These are phyloP conservation scores for Trialeurodes vaporariorum DNA, from an alignment of 1,140 invertebrate species.

Conservation along the genomic window DNA sequence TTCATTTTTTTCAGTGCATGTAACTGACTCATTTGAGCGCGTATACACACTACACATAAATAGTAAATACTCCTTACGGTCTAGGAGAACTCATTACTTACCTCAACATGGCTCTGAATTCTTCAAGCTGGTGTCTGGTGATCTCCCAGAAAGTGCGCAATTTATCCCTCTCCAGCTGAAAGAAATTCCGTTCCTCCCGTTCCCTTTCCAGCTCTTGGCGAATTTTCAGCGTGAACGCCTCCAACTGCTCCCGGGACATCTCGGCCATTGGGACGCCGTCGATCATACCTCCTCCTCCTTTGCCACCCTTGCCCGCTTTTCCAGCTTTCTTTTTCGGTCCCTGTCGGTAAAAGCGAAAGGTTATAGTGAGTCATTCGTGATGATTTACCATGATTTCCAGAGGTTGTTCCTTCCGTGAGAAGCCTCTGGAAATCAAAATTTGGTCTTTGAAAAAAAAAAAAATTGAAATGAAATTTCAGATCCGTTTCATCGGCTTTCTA, in stretches of 20 bases:
- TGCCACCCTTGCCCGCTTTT: constrained; percentile 30
- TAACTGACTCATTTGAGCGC: too few relatives aligned
- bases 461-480: too few relatives aligned
- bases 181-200: constrained; percentile 88
- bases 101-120: constrained; percentile 55
- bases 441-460: too few relatives aligned
- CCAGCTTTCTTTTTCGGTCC: constrained; percentile 26
- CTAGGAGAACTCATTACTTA: too few relatives aligned
- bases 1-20: too few relatives aligned
- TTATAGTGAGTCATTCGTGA: too few relatives aligned
- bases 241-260: constrained; percentile 87
- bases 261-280: constrained; percentile 84
- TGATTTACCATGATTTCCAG: too few relatives aligned
- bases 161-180: constrained; percentile 89
- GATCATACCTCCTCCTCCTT: constrained; percentile 47
- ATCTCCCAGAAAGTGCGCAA: constrained; percentile 91
- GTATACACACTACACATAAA: constrained; percentile 19
- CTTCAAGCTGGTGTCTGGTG: constrained; percentile 68
- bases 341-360: constrained; percentile 4
- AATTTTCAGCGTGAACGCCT: constrained; percentile 74
- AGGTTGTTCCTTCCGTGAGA: too few relatives aligned
- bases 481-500: too few relatives aligned
- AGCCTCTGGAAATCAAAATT: too few relatives aligned
- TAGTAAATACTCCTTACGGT: constrained; percentile 22
- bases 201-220: constrained; percentile 86